Base-by-base conservation (phyloP, 2,888 invertebrate species). In the Lasioglossum villosulum region DNA sequence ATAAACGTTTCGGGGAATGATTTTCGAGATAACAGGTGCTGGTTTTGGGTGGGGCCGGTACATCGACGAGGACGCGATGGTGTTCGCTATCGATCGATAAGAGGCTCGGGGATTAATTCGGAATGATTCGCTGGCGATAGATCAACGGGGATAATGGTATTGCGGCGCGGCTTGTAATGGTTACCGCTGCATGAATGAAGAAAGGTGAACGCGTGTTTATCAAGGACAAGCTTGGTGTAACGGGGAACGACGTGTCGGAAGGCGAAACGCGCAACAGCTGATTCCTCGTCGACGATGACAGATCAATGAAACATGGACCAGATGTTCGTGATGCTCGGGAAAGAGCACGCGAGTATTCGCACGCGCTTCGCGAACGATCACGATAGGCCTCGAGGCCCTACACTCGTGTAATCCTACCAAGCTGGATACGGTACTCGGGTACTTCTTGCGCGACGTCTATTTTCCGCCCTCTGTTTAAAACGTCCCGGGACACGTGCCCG, bases 401-500 rank as follows among this genome's bases (percentile, higher is more conserved):
- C 16, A 8, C 30, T 42, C 30, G 30, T 4, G 45, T 27, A 59
- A 14, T 59, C 6, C 63, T 8, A 19, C 63, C 16, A 6, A 19
- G 27, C 30, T 63, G 30, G 30, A 70, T 16, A 52, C 6, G 23
- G 68, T 68, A 34, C 66, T 68, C 66, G 42, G 30, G 34, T 73
- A 45, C 30, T 71, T 75, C 34, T 59, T 30, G 27, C 39, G 3
- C 81, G 39, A 72, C 66, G 79, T 86, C 88, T 88, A 85, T 89
- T 90, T 87, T 86, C 80, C 76, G 39, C 75, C 80, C 71, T 75
- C 82, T 84, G 85, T 89, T 88, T 87, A 80, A 81, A 85, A 80
- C 81, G 68, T 84, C 59, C 37, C 39, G 59, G 83, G 86, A 88
- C 92, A 92, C 90, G 91, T 92, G 92, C 88, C 88, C 88, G 82